Evolutionary conservation across 2,113 vertebrate genomes (phyloP).

Genomic region (Eulemur macaco): DNA sequence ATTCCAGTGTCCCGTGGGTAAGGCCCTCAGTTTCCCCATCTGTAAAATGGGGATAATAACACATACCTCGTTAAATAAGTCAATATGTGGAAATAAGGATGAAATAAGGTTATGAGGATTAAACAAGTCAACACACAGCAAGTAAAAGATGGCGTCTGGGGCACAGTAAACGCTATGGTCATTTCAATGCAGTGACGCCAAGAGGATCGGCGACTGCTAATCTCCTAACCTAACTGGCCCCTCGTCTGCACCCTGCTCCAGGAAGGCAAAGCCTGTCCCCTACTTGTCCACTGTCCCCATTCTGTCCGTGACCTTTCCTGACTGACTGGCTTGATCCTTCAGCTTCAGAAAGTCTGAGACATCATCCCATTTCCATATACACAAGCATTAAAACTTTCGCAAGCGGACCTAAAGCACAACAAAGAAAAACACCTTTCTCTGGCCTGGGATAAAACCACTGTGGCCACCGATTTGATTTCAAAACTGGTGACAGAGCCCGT

Average conservation of each 20-base stretch:
- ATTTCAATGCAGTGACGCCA: fast-evolving
- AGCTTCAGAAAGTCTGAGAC: not conserved
- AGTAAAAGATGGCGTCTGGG: not conserved
- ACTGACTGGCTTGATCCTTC: not conserved
- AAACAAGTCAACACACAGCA: not conserved
- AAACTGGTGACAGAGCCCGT: not conserved
- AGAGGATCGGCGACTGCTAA: not conserved
- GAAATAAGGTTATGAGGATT: not conserved
- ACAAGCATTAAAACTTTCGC: not conserved
- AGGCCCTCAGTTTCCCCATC: not conserved
- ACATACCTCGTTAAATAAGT: not conserved
- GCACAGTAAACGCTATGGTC: not conserved
- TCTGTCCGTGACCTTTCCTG: not conserved
- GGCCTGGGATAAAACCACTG: not conserved
- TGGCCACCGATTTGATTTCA: not conserved
- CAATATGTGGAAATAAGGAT: not conserved
- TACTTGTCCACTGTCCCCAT: not conserved
- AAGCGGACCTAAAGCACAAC: not conserved
- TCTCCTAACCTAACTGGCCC: not conserved
- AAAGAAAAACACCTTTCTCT: not conserved
- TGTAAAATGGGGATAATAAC: not conserved
- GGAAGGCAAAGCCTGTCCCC: not conserved
- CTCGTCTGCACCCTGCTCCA: not conserved
- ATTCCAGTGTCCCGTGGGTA: not conserved
- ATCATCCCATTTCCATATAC: not conserved